A percentile compares a stretch with the other conserved stretches of the same genome.
Evolutionary conservation across 2,797 vertebrate genomes (phyloP).

Genomic region (Siniperca obscura): DNA sequence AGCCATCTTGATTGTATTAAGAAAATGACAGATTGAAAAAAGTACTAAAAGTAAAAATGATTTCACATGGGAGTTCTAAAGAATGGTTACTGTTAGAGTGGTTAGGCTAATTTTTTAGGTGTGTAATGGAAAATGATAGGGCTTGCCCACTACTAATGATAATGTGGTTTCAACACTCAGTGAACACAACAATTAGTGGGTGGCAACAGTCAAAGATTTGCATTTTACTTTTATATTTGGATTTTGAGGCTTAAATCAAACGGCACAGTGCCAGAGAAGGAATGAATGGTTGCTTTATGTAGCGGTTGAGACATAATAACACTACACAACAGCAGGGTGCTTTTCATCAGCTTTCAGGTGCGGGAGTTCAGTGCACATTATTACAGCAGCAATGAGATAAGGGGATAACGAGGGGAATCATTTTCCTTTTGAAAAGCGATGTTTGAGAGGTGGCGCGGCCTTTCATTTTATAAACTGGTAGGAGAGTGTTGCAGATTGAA

Average conservation of each 20-base stretch:
- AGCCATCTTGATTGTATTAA: slow-evolving; percentile 38
- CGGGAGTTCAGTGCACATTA: slow-evolving; percentile 53
- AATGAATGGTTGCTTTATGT: slow-evolving; percentile 74
- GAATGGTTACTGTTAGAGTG: slow-evolving; percentile 21
- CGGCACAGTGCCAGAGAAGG: slow-evolving; percentile 34
- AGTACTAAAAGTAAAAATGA: neutral
- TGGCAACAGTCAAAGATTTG: slow-evolving; percentile 52
- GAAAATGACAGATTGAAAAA: slow-evolving; percentile 3
- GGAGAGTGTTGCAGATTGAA: slow-evolving; percentile 64
- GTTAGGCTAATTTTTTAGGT: slow-evolving; percentile 46
- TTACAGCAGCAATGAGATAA: slow-evolving; percentile 57
- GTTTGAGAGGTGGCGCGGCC: slow-evolving; percentile 34
- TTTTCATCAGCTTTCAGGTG: slow-evolving; percentile 71
- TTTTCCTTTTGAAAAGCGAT: slow-evolving; percentile 45
- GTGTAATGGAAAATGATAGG: slow-evolving; percentile 56
- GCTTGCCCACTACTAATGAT: slow-evolving; percentile 48
- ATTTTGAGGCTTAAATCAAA: slow-evolving; percentile 58
- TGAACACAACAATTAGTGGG: slow-evolving; percentile 59
- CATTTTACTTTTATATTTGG: slow-evolving; percentile 66
- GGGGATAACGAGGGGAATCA: slow-evolving; percentile 27
- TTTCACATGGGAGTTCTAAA: slow-evolving; percentile 31
- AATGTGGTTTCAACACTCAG: slow-evolving; percentile 56
- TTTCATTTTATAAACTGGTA: slow-evolving; percentile 53
- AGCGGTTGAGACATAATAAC: slow-evolving; percentile 53
- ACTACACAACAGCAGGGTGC: slow-evolving; percentile 37